Evolutionary conservation across 2,797 vertebrate species (phyloP), one percentile per base, ranked within the genome.

Genomic region (Schizopygopsis malacanthus): DNA sequence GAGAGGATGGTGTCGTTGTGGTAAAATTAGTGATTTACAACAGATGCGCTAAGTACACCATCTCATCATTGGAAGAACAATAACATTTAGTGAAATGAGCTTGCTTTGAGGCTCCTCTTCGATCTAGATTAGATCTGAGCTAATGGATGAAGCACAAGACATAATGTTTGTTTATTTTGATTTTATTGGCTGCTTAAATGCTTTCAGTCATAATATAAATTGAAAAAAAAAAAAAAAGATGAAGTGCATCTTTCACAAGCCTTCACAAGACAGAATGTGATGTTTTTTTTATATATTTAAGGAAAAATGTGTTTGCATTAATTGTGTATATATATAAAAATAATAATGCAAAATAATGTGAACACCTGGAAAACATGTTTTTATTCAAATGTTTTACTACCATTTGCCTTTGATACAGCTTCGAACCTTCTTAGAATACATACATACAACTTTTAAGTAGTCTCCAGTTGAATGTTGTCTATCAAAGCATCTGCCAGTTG

Each of bases 11-110:
- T 65, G 81, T 43, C n/a, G 33, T 65, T 89, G 81, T 84, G 83
- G 6, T 10, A 43, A 84, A 87, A 87, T 85, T 71, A 87, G 54
- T 47, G 77, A 87, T 87, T 89, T 87, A 63, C 80, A 65, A n/a
- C 81, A 69, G 83, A 83, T 77, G 22, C 39, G 25, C 70, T 78
- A 73, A 50, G 77, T 56, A 78, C 61, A 85, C 61, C 50, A 71
- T 81, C 45, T n/a, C 80, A 85, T 69, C 69, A 81, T 87, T 80
- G 69, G 67, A 50, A 59, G 78, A 87, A 50, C 33, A 56, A 76
- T 87, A 80, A 85, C 39, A 28, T 83, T 77, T 45, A 85, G 67
- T 16, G 1, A 52, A 28, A 67, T 67, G 59, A 25, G n/a, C 39
- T 69, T 85, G 25, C 41, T 80, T 22, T 33, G 33, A 72, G 37